Percentiles rank a stretch among this genome's conserved stretches.
Conservation (phyloP, 2,797 vertebrate genomes). For the Gobionotothen gibberifrons region DNA sequence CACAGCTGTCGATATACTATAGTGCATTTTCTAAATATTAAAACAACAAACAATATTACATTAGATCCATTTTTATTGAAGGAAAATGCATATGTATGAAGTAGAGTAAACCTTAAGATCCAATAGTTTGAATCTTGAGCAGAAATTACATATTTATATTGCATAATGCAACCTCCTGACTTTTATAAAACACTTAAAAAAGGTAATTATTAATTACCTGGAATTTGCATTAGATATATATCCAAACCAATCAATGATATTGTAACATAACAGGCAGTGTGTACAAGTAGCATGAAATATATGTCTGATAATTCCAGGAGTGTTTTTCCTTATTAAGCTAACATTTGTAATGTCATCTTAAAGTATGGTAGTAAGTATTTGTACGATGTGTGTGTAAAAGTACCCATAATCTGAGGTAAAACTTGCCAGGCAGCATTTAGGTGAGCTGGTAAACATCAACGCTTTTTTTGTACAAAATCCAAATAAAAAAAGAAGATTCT, state of each 20-base stretch:
- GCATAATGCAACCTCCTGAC: too few relatives aligned
- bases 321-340: neutral
- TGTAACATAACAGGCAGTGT: neutral
- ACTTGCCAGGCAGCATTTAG: conserved; percentile 2
- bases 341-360: accelerated
- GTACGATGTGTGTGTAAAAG: neutral
- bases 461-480: neutral
- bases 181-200: too few relatives aligned
- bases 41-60: too few relatives aligned
- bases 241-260: neutral
- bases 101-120: too few relatives aligned
- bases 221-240: neutral
- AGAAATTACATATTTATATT: too few relatives aligned
- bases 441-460: neutral
- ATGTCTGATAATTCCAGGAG: neutral
- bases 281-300: neutral
- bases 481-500: neutral
- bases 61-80: too few relatives aligned
- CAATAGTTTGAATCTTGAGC: too few relatives aligned
- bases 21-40: too few relatives aligned
- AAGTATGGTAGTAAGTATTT: neutral
- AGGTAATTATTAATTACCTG: too few relatives aligned
- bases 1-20: too few relatives aligned
- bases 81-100: too few relatives aligned
- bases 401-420: neutral